Base-by-base conservation (phyloP, 2,113 vertebrate species). In the Symphodus melops region DNA sequence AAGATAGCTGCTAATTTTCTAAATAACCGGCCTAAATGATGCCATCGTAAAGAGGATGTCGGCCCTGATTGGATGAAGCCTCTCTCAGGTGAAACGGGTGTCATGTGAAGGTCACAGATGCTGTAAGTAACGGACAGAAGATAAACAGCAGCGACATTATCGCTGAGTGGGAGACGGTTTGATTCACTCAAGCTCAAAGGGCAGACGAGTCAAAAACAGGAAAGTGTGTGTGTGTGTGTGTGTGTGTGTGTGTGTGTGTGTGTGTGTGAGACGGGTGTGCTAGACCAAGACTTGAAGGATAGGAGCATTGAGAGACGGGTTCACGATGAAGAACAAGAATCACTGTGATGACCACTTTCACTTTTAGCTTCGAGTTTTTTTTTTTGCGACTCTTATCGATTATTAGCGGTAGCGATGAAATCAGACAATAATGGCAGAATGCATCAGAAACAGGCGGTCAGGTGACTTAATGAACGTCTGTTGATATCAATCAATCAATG, bases 71-170 rank as follows among this genome's bases (percentile, higher is more conserved):
- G 60, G 60, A 72, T 64, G 48, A 49, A 71, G 52, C 44, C n/a
- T 9, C 36, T 41, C 48, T 55, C 21, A 56, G 56, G 67, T 48
- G 60, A 53, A 61, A 57, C 8, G 17, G 64, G 33, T 68, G 51
- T 54, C 42, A 55, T 33, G 60, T 56, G 61, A 82, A 72, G n/a
- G 61, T 52, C 70, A 36, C 28, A 54, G 28, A n/a, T 11, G 17
- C 36, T 52, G 10, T 37, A 14, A 17, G 17, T 39, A 46, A 75
- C 23, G 33, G 68, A 56, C 56, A 44, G 39, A 11, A 28, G 59
- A 79, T 62, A 63, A 61, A 67, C 57, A 62, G 54, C 2, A 49
- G 46, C 16, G 42, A 54, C 17, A 71, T 67, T 63, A 62, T 23
- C 9, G 25, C 59, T 53, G 46, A 48, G 44, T 66, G 8, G 8